phyloP scores from a whole-genome alignment of 2,797 vertebrate genomes.

The Adelosebastes latens region DNA sequence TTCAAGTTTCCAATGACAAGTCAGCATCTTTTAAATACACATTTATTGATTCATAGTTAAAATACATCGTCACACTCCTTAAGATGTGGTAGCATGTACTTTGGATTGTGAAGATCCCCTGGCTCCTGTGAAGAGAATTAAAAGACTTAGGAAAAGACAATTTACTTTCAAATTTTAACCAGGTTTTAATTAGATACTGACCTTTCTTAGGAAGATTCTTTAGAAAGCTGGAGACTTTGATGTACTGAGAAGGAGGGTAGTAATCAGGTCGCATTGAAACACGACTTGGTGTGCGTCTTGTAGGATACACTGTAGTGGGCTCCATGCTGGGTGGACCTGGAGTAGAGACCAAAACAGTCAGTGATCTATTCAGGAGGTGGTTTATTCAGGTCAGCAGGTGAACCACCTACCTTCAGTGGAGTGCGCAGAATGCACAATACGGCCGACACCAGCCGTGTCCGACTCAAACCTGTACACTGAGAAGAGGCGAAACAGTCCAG shows the following conservation, averaged over 20 bases:
- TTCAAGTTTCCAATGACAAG: no score
- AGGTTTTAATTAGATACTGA: neutral
- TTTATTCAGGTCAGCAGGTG: no score
- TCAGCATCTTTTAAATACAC: no score
- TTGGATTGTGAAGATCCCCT: neutral
- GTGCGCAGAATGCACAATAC: no score
- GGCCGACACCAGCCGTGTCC: conserved; percentile 50
- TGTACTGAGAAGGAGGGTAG: no score
- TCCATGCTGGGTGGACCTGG: no score
- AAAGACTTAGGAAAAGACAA: neutral
- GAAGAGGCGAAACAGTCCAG: conserved; percentile 70
- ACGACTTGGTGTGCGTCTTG: no score
- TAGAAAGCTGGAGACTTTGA: neutral
- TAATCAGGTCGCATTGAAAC: no score
- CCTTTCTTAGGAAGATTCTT: neutral
- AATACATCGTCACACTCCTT: neutral
- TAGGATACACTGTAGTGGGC: no score
- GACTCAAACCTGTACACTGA: conserved; percentile 57
- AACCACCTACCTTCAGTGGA: no score
- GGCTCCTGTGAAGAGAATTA: neutral
- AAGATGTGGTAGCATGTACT: neutral
- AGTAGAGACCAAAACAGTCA: no score
- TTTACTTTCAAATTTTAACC: neutral
- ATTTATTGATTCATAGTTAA: neutral
- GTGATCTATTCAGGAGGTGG: no score